A percentile compares a stretch with the other conserved stretches of the same genome.
phyloP scores from a whole-genome alignment of 2,888 invertebrate species.

The Epirrhoe tristata region DNA sequence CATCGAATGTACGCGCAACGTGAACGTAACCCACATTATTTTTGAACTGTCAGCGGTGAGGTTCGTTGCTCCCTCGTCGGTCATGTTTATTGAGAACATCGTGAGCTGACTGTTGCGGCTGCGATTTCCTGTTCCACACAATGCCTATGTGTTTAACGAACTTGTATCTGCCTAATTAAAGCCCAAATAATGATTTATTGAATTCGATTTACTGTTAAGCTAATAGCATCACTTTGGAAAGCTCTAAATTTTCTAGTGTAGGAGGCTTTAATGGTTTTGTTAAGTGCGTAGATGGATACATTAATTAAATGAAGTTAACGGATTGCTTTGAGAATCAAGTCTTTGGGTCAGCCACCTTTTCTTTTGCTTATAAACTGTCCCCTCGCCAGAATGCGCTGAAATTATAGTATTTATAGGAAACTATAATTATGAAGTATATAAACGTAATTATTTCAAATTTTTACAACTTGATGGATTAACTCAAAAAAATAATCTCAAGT shows the following conservation, averaged over 20 bases:
- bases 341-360: not conserved
- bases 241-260: constrained; percentile 38
- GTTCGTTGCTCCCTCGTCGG: constrained; percentile 79
- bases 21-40: constrained; percentile 85
- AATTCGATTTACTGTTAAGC: constrained; percentile 44
- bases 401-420: not conserved
- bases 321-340: not conserved
- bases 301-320: constrained; percentile 14
- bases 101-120: constrained; percentile 66
- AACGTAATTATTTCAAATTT: too few species aligned
- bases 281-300: constrained; percentile 14
- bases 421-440: not conserved
- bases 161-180: constrained; percentile 54
- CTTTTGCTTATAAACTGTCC: not conserved
- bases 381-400: not conserved
- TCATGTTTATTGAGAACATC: constrained; percentile 81
- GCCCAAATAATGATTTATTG: constrained; percentile 42
- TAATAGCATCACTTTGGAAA: constrained; percentile 36
- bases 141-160: constrained; percentile 57
- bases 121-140: constrained; percentile 70
- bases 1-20: constrained; percentile 82
- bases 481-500: too few species aligned
- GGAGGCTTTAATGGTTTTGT: constrained; percentile 31
- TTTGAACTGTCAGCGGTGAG: constrained; percentile 83
- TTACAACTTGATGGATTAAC: too few species aligned